These are phyloP conservation scores for Sminthopsis crassicaudata DNA, from an alignment of 2,113 vertebrate genomes.

Conservation along the genomic window DNA sequence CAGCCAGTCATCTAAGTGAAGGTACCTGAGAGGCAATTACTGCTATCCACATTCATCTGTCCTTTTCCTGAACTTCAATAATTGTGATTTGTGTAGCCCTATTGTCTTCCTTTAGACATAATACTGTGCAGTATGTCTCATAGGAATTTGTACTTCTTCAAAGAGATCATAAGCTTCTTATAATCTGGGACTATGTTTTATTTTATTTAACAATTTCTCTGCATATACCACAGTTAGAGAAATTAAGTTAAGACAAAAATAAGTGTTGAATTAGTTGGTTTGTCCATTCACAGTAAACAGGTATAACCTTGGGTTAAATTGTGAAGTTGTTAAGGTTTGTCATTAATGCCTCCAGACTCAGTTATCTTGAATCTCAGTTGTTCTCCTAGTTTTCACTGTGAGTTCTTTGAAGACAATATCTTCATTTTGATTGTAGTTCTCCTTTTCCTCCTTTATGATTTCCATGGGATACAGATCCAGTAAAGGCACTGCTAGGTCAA, in stretches of 20 bases:
- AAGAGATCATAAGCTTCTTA: conserved; percentile 4
- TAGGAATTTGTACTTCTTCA: background rate
- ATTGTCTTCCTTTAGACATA: background rate
- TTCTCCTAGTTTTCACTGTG: background rate
- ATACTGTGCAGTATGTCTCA: background rate
- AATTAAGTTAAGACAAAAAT: background rate
- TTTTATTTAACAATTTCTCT: background rate
- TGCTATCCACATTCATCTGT: background rate
- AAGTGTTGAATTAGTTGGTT: background rate
- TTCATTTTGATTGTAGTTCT: background rate
- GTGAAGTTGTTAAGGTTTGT: background rate
- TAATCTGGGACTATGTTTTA: background rate
- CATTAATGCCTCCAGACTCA: background rate
- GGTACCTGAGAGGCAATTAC: background rate
- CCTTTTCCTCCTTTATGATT: background rate
- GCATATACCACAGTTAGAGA: background rate
- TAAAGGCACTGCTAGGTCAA: too few species aligned
- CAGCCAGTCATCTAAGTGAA: background rate
- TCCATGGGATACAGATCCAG: too few species aligned
- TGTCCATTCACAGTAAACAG: background rate
- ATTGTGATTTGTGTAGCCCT: background rate
- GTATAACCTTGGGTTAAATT: background rate
- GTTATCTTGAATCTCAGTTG: background rate
- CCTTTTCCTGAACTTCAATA: conserved; percentile 12
- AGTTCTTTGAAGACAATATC: background rate